phyloP scores from a whole-genome alignment of 2,888 invertebrate genomes.

The Athalia cordata region DNA sequence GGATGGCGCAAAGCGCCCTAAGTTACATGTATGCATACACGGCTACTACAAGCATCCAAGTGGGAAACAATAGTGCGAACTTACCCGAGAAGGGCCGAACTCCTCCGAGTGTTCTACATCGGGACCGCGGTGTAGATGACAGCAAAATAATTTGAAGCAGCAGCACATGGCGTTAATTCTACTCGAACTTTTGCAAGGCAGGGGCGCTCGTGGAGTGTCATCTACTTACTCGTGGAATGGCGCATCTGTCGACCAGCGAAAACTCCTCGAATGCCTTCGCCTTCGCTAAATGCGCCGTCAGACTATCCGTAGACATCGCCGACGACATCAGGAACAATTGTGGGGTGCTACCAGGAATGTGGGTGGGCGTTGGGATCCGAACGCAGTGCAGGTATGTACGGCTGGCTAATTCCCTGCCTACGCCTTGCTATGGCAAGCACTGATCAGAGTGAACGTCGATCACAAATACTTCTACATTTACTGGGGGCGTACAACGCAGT shows the following conservation, averaged over 20 bases:
- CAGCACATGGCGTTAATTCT: conserved; percentile 13
- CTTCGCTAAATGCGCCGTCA: conserved; percentile 20
- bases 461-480: not conserved
- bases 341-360: not conserved
- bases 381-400: not conserved
- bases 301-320: conserved; percentile 15
- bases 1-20: too few species aligned
- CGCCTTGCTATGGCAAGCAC: not conserved
- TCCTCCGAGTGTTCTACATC: conserved; percentile 5
- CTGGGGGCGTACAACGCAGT: too few species aligned
- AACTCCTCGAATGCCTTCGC: conserved; percentile 63
- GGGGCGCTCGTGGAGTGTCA: not conserved
- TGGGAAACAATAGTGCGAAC: not conserved
- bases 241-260: conserved; percentile 46
- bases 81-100: conserved; percentile 22
- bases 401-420: not conserved
- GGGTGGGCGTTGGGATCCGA: not conserved
- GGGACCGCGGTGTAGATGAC: not conserved
- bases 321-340: not conserved
- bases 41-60: not conserved
- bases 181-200: not conserved
- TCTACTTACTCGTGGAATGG: conserved; percentile 50
- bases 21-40: too few species aligned
- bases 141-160: conserved; percentile 2
- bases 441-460: not conserved